Conservation (phyloP, 2,888 invertebrate genomes). For the Dasypolia templi region DNA sequence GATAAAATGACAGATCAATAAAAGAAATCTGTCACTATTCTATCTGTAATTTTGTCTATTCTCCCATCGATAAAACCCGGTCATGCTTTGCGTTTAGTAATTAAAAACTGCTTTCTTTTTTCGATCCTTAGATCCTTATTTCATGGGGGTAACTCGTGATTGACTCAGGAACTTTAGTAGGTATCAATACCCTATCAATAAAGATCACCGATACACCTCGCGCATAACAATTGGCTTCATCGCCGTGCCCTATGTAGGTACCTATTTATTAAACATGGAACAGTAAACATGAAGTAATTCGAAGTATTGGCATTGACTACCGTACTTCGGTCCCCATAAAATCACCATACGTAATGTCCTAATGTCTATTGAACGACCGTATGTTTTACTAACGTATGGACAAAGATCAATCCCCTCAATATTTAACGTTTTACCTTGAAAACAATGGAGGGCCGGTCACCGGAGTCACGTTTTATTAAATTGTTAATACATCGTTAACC, state of each 20-base stretch:
- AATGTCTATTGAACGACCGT: conserved; percentile 45
- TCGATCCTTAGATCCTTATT: neutral
- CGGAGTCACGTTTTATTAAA: conserved; percentile 73
- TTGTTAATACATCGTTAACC: conserved; percentile 79
- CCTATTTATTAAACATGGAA: conserved; percentile 38
- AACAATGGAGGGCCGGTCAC: conserved; percentile 71
- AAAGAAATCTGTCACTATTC: no score
- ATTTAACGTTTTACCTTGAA: conserved; percentile 74
- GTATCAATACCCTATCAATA: conserved; percentile 7
- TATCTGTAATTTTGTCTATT: no score
- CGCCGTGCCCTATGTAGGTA: conserved; percentile 8
- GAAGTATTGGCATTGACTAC: conserved; percentile 23
- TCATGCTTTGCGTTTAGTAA: no score
- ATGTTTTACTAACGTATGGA: conserved; percentile 43
- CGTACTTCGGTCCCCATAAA: conserved; percentile 54
- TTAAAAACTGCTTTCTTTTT: no score
- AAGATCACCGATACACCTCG: conserved; percentile 17
- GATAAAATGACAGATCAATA: no score
- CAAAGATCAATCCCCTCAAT: conserved; percentile 63
- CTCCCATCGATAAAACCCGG: no score
- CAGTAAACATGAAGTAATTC: conserved; percentile 38
- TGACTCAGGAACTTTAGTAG: conserved; percentile 1
- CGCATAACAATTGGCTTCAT: conserved; percentile 39
- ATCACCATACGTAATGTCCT: conserved; percentile 62
- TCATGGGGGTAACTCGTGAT: conserved; percentile 8